Evolutionary conservation across 2,888 invertebrate genomes (phyloP).

Genomic region (Drosophila neutralis): DNA sequence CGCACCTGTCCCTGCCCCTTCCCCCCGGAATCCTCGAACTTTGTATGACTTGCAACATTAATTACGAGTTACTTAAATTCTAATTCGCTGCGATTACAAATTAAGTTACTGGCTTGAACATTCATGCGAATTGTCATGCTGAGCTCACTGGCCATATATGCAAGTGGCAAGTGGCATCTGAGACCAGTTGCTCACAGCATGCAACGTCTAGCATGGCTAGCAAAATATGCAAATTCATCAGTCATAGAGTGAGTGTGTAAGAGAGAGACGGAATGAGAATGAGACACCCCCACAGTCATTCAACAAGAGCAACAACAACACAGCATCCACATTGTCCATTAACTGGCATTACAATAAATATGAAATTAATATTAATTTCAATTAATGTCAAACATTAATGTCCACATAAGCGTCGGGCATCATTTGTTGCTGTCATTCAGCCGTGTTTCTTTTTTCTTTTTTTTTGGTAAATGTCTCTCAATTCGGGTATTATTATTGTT

Average conservation of each 20-base stretch:
- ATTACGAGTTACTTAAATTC: slow-evolving; percentile 85
- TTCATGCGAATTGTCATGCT: slow-evolving; percentile 82
- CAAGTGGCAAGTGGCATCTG: slow-evolving; percentile 27
- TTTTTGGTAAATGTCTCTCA: slow-evolving; percentile 38
- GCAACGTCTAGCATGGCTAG: slow-evolving; percentile 37
- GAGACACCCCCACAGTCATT: slow-evolving; percentile 54
- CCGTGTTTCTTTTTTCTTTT: slow-evolving; percentile 14
- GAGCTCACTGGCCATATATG: slow-evolving; percentile 54
- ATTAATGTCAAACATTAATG: slow-evolving; percentile 83
- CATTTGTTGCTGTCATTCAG: slow-evolving; percentile 80
- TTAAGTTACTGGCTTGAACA: slow-evolving; percentile 84
- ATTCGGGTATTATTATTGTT: slow-evolving; percentile 33
- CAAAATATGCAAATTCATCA: slow-evolving; percentile 75
- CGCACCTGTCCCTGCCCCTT: slow-evolving; percentile 17
- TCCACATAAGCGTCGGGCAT: slow-evolving; percentile 82
- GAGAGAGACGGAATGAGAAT: neutral
- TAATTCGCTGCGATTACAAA: slow-evolving; percentile 84
- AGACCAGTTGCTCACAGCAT: slow-evolving; percentile 72
- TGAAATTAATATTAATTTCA: slow-evolving; percentile 84
- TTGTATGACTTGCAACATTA: slow-evolving; percentile 83
- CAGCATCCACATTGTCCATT: slow-evolving; percentile 55
- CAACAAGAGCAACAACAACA: slow-evolving; percentile 12
- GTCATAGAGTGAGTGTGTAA: slow-evolving; percentile 4
- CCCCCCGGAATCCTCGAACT: slow-evolving; percentile 17
- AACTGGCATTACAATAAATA: slow-evolving; percentile 79